Evolutionary conservation across 1,140 invertebrate species (phyloP).

Genomic region (Mya arenaria): DNA sequence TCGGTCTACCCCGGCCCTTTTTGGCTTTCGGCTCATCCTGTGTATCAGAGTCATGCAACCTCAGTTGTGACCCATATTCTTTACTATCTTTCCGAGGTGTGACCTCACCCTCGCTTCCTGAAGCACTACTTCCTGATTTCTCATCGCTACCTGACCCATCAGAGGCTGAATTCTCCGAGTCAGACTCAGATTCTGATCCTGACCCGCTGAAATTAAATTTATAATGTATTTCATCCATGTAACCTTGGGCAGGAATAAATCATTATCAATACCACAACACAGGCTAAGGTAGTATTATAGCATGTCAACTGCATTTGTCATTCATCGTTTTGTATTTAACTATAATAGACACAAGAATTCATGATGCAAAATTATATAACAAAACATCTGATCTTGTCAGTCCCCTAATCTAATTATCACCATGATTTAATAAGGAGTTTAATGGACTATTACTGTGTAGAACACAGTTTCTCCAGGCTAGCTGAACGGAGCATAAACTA

Average conservation of each 20-base stretch:
- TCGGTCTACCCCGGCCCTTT: constrained; percentile 28
- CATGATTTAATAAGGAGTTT: neutral
- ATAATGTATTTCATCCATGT: neutral
- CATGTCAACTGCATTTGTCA: neutral
- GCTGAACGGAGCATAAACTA: too few species aligned
- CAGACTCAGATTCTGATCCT: constrained; percentile 49
- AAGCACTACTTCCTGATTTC: constrained; percentile 30
- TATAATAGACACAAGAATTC: neutral
- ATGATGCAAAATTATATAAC: neutral
- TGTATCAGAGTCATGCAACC: constrained; percentile 38
- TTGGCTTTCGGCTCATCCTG: constrained; percentile 26
- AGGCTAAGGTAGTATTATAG: too few species aligned
- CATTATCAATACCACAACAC: too few species aligned
- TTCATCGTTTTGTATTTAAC: neutral
- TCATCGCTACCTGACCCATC: constrained; percentile 38
- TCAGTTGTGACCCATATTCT: neutral
- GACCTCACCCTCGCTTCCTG: constrained; percentile 7
- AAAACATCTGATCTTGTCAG: neutral
- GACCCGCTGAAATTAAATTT: constrained; percentile 37
- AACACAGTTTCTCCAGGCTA: neutral
- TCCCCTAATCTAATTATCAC: too few species aligned
- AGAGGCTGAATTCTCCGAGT: constrained; percentile 37
- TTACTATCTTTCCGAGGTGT: neutral
- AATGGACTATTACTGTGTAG: neutral
- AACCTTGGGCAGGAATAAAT: neutral